Conservation (phyloP, 92 coral and sea anemone genomes). For the Ricordea florida region DNA sequence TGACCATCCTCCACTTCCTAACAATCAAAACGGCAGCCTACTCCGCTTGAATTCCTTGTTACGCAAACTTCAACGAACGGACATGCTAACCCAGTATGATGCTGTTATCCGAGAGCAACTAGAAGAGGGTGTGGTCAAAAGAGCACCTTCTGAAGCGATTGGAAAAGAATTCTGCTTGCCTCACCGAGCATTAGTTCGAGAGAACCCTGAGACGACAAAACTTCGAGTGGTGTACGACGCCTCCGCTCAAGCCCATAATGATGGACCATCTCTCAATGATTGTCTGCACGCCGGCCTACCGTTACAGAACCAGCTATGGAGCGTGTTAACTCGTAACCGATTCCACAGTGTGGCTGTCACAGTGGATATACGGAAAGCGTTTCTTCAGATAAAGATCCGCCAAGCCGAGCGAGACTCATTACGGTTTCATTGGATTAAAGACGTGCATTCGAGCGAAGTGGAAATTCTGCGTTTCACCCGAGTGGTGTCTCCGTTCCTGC, state of each 20-base stretch:
- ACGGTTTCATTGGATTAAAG: constrained; percentile 57
- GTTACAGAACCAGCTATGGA: constrained; percentile 53
- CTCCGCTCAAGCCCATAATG: constrained; percentile 46
- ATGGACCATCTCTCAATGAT: constrained; percentile 58
- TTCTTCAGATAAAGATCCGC: constrained; percentile 50
- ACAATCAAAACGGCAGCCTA: constrained; percentile 45
- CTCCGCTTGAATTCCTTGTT: constrained; percentile 12
- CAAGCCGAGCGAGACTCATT: constrained; percentile 60
- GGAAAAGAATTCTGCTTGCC: constrained; percentile 56
- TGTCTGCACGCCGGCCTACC: constrained; percentile 64
- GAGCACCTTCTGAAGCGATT: constrained; percentile 39
- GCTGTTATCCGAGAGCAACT: constrained; percentile 59
- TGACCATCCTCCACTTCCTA: constrained; percentile 34
- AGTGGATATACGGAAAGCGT: constrained; percentile 50
- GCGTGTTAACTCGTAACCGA: constrained; percentile 48
- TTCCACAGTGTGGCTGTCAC: constrained; percentile 49
- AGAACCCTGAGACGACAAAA: constrained; percentile 63
- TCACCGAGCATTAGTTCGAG: constrained; percentile 57
- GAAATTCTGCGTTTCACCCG: constrained; percentile 54
- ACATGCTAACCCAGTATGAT: constrained; percentile 49
- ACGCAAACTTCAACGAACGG: constrained; percentile 17
- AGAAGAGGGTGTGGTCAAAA: constrained; percentile 59
- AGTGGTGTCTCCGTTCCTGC: constrained; percentile 58
- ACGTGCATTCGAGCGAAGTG: constrained; percentile 32
- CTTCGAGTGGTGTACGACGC: constrained; percentile 65